Evolutionary conservation across 2,797 vertebrate species (phyloP), one percentile per base, ranked within the genome.

Genomic region (Apogon hyalosoma): DNA sequence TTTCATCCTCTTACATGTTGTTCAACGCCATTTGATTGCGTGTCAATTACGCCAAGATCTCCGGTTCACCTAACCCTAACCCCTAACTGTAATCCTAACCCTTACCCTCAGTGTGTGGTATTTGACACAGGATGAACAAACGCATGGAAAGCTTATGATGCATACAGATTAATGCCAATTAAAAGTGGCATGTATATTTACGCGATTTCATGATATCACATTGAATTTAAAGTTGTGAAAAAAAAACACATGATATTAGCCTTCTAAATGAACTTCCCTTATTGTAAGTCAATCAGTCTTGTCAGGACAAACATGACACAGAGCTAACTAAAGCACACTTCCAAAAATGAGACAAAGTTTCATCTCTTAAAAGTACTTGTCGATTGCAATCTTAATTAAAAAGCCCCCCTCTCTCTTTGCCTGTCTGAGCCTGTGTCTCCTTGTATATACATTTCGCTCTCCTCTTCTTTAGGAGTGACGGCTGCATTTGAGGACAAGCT

Each of bases 301-400:
- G 15, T 40, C 6, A 79, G 63, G 79, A 81, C 70, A 68, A 55
- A 73, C 14, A 18, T 24, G 36, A 69, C 36, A 43, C 8, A 18
- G 45, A 3, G 57, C 31, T 14, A 56, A 53, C 11, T 38, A 43
- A 21, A 65, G 40, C 39, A 21, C 42, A 66, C 66, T 66, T 72
- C 31, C 45, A 39, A 66, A 87, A 76, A 84, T 49, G 63, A 87
- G 65, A 49, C 45, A 80, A 77, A 83, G 73, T 84, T 87, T 77
- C 76, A 85, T 84, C 83, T 84, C 77, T 70, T 77, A 78, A 84
- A 85, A 77, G 73, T 67, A 42, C 61, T 69, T 55, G 74, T 80
- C 62, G 86, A 90, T 90, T 87, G 66, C 71, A 66, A 93, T 93
- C 92, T 91, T 91, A 90, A 93, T 93, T 88, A 89, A 92, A 93